Conservation (phyloP, 35 echinoderm and acorn worm species). For the Lytechinus variegatus region DNA sequence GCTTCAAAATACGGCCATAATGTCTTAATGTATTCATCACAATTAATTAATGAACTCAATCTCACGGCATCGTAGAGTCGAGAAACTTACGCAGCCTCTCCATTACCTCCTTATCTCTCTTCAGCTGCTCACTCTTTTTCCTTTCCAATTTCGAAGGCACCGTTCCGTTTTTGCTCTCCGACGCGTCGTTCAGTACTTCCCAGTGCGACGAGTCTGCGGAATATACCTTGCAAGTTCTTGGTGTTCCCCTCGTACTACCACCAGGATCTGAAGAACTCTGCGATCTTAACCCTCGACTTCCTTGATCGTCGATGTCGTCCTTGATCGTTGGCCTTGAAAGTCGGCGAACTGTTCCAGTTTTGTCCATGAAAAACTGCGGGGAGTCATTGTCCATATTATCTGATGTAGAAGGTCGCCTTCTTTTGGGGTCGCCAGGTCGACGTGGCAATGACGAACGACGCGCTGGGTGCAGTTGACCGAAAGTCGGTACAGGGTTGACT, state of each 20-base stretch:
- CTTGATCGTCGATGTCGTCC: neutral
- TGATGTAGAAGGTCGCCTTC: neutral
- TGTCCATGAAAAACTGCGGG: neutral
- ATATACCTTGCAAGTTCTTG: neutral
- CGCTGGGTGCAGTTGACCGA: neutral
- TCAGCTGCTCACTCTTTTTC: neutral
- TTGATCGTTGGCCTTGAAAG: neutral
- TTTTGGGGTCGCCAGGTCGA: neutral
- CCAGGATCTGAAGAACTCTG: neutral
- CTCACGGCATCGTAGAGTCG: constrained; percentile 4
- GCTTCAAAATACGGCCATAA: too few relatives aligned
- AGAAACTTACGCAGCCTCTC: neutral
- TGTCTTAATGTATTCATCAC: too few relatives aligned
- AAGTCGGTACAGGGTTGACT: neutral
- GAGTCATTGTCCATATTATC: neutral
- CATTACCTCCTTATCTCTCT: neutral
- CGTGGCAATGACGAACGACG: neutral
- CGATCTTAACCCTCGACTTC: neutral
- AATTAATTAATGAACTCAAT: neutral
- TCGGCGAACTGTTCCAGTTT: neutral
- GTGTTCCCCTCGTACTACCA: neutral
- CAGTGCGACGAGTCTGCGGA: neutral
- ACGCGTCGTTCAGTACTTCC: neutral
- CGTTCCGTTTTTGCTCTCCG: neutral
- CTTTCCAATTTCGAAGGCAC: neutral